Evolutionary conservation across 2,113 vertebrate species (phyloP).

Genomic region (human (Homo sapiens)): DNA sequence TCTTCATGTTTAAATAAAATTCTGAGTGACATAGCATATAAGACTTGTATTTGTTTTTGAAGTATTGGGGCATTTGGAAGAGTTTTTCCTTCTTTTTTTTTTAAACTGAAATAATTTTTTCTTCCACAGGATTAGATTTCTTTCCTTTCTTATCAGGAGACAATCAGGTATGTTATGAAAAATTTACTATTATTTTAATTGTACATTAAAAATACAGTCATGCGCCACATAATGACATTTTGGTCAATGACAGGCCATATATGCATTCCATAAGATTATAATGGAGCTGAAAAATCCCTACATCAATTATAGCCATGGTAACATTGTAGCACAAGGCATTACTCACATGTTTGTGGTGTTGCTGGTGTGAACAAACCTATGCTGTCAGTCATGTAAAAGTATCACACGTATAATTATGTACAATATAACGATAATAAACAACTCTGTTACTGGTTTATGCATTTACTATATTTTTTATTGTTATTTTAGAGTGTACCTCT

Average conservation of each 20-base stretch:
- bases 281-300: not conserved
- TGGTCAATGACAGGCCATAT: not conserved
- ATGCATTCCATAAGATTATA: not conserved
- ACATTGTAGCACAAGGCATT: not conserved
- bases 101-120: conserved; percentile 61
- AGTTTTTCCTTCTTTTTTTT: not conserved
- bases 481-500: not conserved
- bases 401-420: not conserved
- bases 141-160: conserved; percentile 99
- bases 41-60: not conserved
- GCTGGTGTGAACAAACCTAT: not conserved
- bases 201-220: conserved; percentile 11
- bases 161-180: conserved; percentile 92
- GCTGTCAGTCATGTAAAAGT: not conserved
- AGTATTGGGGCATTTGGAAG: not conserved
- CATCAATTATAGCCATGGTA: not conserved
- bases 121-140: conserved; percentile 94
- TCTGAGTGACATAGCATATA: not conserved
- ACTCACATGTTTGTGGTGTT: not conserved
- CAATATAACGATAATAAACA: not conserved
- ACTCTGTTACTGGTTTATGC: not conserved
- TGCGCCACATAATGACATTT: not conserved
- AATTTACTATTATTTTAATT: conserved; percentile 26
- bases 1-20: conserved; percentile 4
- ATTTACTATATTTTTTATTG: not conserved